These are phyloP conservation scores for Dasyprocta punctata DNA, from an alignment of 2,113 vertebrate species.

Conservation along the genomic window DNA sequence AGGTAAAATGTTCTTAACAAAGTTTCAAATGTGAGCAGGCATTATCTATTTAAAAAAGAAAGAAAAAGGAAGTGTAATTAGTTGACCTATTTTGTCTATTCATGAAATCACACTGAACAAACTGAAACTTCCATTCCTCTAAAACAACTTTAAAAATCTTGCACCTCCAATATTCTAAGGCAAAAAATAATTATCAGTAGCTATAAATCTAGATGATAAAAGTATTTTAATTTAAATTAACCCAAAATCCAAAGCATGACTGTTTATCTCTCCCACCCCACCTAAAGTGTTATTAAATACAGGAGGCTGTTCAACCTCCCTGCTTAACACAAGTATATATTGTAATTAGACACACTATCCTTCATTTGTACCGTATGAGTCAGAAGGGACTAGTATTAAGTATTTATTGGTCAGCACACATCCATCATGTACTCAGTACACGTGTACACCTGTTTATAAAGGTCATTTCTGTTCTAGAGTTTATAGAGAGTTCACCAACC, in stretches of 20 bases:
- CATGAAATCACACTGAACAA: neutral
- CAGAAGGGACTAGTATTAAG: conserved; percentile 65
- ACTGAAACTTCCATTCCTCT: conserved; percentile 11
- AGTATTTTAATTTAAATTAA: conserved; percentile 29
- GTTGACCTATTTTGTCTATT: neutral
- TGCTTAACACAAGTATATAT: neutral
- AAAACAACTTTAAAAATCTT: neutral
- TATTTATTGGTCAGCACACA: conserved; percentile 22
- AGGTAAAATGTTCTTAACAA: neutral
- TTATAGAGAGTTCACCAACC: conserved; percentile 45
- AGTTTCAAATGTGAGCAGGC: neutral
- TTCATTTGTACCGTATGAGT: conserved; percentile 45
- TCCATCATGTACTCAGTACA: neutral
- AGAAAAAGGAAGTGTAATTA: neutral
- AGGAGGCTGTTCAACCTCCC: conserved; percentile 20
- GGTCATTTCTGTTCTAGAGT: conserved; percentile 50
- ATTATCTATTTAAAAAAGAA: neutral
- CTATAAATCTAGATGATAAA: neutral
- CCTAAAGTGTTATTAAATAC: conserved; percentile 37
- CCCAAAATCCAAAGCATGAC: conserved; percentile 3
- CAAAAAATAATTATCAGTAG: neutral
- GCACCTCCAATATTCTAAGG: neutral
- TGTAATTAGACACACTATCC: neutral
- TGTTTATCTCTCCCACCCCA: neutral
- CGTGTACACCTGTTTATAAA: neutral